Base-by-base conservation (phyloP, 2,797 vertebrate genomes). In the Leptatherina wallacei region DNA sequence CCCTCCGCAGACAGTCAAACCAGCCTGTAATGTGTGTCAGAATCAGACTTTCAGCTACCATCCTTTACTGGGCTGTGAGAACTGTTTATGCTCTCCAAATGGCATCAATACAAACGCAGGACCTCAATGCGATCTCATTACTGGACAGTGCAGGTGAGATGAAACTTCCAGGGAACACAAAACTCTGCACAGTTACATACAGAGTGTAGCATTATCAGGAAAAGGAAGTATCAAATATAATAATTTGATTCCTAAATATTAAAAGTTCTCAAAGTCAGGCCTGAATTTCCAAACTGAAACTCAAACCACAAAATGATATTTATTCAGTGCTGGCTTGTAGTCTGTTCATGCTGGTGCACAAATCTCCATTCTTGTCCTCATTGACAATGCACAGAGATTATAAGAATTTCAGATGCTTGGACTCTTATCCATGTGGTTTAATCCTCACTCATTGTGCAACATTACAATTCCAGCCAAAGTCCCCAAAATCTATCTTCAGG, bases 91-190 rank as follows among this genome's bases (percentile, higher is more conserved):
- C 80, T 97, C 96, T 24, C 86, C 77, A 14, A 82, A 12, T 3
- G 98, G 97, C 58, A 59, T 95, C 0, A 0, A 75, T 10, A 44
- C 65, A 22, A 69, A 61, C 0, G 71, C 82, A 4, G 89, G 68
- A 11, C 77, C 73, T 0, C 93, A 95, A 38, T 99, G 97, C 61
- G 88, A 97, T 84, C 81, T 51, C 55, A 78, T 3, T 74, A 96
- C 80, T 0, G 97, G 97, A 18, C 97, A 98, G 76, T 99, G 98
- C 95, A 95, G 73, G 98, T 98, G 86, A 94, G 96, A 91, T 29
- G 20, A 64, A 64, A 20, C 2, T 4, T 42, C 0, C 36, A 22
- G 1, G 1, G 38, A 35, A 11, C 36, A 32, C n/a, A 27, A 27
- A 22, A 55, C 6, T 14, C 20, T 13, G 3, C n/a, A 29, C 18